These are phyloP conservation scores for Formica aserva DNA, from an alignment of 2,888 invertebrate genomes.

Conservation along the genomic window DNA sequence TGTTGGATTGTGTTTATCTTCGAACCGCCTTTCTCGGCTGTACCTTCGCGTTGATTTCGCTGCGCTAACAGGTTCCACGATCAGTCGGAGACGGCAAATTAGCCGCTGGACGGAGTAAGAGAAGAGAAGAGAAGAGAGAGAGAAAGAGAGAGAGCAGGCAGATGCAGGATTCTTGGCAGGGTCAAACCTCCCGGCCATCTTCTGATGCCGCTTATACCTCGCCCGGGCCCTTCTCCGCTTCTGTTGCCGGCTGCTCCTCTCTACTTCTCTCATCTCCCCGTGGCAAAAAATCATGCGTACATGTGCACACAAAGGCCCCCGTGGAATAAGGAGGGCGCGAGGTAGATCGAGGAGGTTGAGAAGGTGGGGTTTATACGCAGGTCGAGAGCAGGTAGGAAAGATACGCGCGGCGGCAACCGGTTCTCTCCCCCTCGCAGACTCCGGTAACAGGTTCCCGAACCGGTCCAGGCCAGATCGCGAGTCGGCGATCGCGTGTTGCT, in stretches of 20 bases:
- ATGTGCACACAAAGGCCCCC: constrained; percentile 59
- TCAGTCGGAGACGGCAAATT: constrained; percentile 76
- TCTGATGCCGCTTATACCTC: constrained; percentile 64
- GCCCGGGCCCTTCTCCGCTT: constrained; percentile 51
- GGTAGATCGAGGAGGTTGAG: constrained; percentile 42
- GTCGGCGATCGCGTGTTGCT: constrained; percentile 84
- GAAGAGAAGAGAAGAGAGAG: constrained; percentile 60
- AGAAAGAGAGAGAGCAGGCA: constrained; percentile 73
- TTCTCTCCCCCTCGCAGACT: constrained; percentile 44
- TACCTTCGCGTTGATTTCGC: constrained; percentile 49
- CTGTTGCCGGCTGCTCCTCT: constrained; percentile 45
- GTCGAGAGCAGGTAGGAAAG: constrained; percentile 39
- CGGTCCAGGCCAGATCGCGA: constrained; percentile 66
- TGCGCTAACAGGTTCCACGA: constrained; percentile 56
- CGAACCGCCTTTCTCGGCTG: constrained; percentile 32
- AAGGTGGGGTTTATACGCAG: constrained; percentile 35
- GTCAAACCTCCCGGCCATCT: constrained; percentile 78
- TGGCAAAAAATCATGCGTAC: constrained; percentile 67
- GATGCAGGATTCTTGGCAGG: constrained; percentile 82
- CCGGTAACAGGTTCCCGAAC: constrained; percentile 63
- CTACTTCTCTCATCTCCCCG: constrained; percentile 1
- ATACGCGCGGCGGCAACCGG: constrained; percentile 48
- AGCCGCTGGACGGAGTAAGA: constrained; percentile 71
- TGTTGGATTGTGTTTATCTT: constrained; percentile 47
- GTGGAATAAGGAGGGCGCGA: constrained; percentile 42